Evolutionary conservation across 1,140 invertebrate species (phyloP), one percentile per base, ranked within the genome.

Genomic region (Saccostrea cuccullata): DNA sequence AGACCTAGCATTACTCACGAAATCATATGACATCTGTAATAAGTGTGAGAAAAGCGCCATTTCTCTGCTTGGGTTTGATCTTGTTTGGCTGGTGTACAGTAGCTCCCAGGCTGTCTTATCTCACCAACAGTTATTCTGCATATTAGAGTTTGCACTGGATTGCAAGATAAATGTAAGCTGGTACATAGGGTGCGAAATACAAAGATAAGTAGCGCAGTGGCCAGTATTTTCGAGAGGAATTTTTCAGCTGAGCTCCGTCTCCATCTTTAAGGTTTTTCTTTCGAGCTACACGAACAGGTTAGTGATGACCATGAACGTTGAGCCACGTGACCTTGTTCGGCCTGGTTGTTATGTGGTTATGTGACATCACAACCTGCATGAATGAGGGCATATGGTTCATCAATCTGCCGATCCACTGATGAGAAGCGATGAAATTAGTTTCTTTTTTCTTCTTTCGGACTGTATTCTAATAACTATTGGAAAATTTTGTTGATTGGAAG

Each of bases 281-380:
- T 47, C 5, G 47, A 47, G 9, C 47, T 47, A 47, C 47, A 47
- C 9, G 47, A 8, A 8, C 6, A 47, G 47, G 47, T 47, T 47
- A 47, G 47, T 47, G 26, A 30, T 77, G 82, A 56, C 82, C 55
- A 84, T 15, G 1, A 84, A 55, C 47, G 12, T 56, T 56, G n/a
- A 56, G 20, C n/a, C 82, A 56, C 55, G 82, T 89, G 87, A 87
- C 92, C 94, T 95, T 93, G 92, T 94, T 95, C 94, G 93, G 90
- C 89, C 86, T 90, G 94, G 93, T 92, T 94, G 94, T 94, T 92
- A 90, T 93, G 92, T 93, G 89, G 89, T 86, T 36, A 83, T 84
- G 58, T 40, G 40, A 91, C 93, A 94, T 94, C 94, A 95, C 94
- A 95, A 95, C 94, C 94, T 95, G 94, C 93, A 94, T 95, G 94